These are phyloP conservation scores for Cantharis flavilabris DNA, from an alignment of 2,888 invertebrate genomes.

Conservation along the genomic window DNA sequence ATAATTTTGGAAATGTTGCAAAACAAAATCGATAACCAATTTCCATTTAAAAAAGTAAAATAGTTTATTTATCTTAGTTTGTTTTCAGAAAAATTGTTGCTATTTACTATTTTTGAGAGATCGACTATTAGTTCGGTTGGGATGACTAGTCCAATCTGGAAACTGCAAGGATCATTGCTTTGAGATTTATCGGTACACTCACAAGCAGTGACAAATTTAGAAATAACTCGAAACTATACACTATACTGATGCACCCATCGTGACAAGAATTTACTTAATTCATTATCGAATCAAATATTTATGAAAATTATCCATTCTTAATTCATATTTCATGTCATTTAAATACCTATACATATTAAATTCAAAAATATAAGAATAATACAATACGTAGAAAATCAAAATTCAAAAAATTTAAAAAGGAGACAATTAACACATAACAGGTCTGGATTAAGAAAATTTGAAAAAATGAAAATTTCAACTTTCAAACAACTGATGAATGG, in stretches of 20 bases:
- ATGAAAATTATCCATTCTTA: not conserved
- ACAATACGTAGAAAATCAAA: too few relatives aligned
- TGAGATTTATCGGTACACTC: conserved; percentile 13
- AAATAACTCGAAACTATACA: conserved; percentile 1
- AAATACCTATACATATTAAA: not conserved
- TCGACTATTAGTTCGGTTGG: not conserved
- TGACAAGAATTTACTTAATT: not conserved
- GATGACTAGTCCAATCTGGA: conserved; percentile 1
- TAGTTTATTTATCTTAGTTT: not conserved
- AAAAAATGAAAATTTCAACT: too few relatives aligned
- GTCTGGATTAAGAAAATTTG: too few relatives aligned
- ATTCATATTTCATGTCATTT: not conserved
- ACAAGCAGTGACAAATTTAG: conserved; percentile 13
- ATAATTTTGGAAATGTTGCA: not conserved
- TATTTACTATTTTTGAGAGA: not conserved
- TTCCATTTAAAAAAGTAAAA: not conserved
- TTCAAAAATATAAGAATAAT: too few relatives aligned
- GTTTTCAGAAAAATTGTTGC: not conserved
- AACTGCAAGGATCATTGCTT: conserved; percentile 18
- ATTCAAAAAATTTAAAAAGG: too few relatives aligned
- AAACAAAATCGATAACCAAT: not conserved
- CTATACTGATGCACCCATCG: not conserved
- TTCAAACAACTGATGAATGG: too few relatives aligned
- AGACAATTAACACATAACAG: too few relatives aligned
- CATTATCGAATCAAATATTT: not conserved